Base-by-base conservation (phyloP, 2,888 invertebrate genomes). In the Himalopsyche kuldschensis region DNA sequence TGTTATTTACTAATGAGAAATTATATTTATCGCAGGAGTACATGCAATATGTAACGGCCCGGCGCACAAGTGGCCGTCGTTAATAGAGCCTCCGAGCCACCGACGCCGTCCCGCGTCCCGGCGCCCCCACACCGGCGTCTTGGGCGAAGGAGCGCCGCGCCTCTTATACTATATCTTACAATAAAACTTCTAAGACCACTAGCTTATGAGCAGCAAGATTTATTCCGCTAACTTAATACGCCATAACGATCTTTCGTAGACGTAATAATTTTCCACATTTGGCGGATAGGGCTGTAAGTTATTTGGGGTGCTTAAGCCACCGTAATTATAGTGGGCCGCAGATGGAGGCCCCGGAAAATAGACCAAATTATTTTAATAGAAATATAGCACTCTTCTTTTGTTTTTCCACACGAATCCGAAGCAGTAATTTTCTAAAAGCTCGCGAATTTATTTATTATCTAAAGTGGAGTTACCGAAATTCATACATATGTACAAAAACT, bases 171-270 rank as follows among this genome's bases (percentile, higher is more conserved):
- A 85, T 85, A 85, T 86, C 86, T 86, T 85, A 90, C 90, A 91
- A 90, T 91, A 91, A 91, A 92, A 92, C 90, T 91, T 90, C 87
- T 91, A 91, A 92, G 91, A 90, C 90, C 88, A 89, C 80, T 90
- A 85, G 89, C 89, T 89, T 87, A 87, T 84, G 88, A 88, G 89
- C 87, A 87, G 89, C 88, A 90, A 91, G 91, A 91, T 91, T 91
- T 91, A 91, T 91, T 90, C 89, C 88, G 89, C 88, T 88, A 89
- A 91, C 89, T 90, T 91, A 91, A 91, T 91, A 90, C 91, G 89
- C 88, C 88, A 90, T 89, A 90, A 90, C 85, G 86, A 85, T 86
- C 86, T 86, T 85, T 84, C 81, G 86, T 85, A 86, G 86, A 86
- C 86, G 84, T 85, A 85, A 86, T 86, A 86, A 86, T 85, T 86